These are phyloP conservation scores for Eupsilia transversa DNA, from an alignment of 2,888 invertebrate genomes.

Conservation along the genomic window DNA sequence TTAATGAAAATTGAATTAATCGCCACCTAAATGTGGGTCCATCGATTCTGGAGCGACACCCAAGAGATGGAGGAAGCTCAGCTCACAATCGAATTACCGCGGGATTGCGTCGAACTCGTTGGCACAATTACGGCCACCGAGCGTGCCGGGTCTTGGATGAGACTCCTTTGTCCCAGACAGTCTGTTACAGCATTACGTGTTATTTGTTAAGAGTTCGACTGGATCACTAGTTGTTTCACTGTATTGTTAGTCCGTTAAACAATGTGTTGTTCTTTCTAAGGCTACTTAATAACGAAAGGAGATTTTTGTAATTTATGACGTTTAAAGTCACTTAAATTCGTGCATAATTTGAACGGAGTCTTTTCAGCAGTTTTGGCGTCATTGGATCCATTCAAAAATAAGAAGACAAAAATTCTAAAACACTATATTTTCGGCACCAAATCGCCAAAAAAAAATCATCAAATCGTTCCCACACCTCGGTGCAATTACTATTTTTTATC, in stretches of 20 bases:
- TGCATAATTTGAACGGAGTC: background rate
- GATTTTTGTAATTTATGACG: background rate
- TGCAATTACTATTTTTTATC: background rate
- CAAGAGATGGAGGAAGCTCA: constrained; percentile 10
- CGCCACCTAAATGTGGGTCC: background rate
- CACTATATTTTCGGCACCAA: background rate
- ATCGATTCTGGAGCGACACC: background rate
- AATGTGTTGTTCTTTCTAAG: background rate
- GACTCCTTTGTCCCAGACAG: background rate
- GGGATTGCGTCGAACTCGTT: constrained; percentile 44
- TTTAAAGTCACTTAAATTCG: background rate
- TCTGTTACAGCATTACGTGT: background rate
- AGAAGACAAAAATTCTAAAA: background rate
- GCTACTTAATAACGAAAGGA: background rate
- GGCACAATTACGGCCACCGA: constrained; percentile 40
- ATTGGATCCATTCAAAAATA: too few relatives aligned
- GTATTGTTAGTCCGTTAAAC: background rate
- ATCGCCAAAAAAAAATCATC: too few relatives aligned
- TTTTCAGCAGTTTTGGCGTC: background rate
- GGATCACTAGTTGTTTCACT: background rate
- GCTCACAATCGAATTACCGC: constrained; percentile 52
- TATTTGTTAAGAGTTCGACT: background rate
- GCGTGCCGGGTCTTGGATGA: constrained; percentile 12
- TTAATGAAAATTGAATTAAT: constrained; percentile 12
- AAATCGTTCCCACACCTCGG: background rate